Evolutionary conservation across 2,888 invertebrate species (phyloP), one percentile per base, ranked within the genome.

Genomic region (Anthrax anthrax): DNA sequence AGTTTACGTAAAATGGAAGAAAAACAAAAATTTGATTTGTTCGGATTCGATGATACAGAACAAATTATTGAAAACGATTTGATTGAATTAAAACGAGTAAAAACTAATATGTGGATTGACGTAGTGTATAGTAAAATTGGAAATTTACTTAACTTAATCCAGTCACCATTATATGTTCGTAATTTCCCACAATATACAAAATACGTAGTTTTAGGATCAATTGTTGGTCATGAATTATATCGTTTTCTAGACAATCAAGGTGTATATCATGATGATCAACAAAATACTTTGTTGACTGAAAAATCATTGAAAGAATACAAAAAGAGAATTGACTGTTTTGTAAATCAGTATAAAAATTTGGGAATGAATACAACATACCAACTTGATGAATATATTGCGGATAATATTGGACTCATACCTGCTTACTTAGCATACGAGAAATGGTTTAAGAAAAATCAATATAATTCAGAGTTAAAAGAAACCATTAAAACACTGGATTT

Each of bases 71-170:
- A 2, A 27, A 27, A 2, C 5, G 9, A 27, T 27, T 8, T 9
- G 9, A 5, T 8, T 8, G 2, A 85, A 1, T 86, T 91, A 0
- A 92, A 92, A n/a, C n/a, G n/a, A n/a, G n/a, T n/a, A n/a, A n/a
- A n/a, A n/a, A n/a, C n/a, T n/a, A n/a, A n/a, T n/a, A n/a, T n/a
- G n/a, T n/a, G n/a, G n/a, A n/a, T n/a, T n/a, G 64, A 90, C 91
- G 0, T 91, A 90, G 66, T 92, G 91, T 27, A 9, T 67, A 91
- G 91, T 65, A 85, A 85, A 59, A 87, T 88, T 62, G 92, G 91
- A 0, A 92, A 94, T 62, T 94, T 94, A 0, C 92, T 92, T 3
- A 90, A 91, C 0, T 90, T 94, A 43, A 73, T 94, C 0, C 94
- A 94, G 60, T 76, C 82, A 47, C 91, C 92, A 0, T 92, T 94